phyloP scores from a whole-genome alignment of 2,113 vertebrate species.

The Acrocephalus kingi region DNA sequence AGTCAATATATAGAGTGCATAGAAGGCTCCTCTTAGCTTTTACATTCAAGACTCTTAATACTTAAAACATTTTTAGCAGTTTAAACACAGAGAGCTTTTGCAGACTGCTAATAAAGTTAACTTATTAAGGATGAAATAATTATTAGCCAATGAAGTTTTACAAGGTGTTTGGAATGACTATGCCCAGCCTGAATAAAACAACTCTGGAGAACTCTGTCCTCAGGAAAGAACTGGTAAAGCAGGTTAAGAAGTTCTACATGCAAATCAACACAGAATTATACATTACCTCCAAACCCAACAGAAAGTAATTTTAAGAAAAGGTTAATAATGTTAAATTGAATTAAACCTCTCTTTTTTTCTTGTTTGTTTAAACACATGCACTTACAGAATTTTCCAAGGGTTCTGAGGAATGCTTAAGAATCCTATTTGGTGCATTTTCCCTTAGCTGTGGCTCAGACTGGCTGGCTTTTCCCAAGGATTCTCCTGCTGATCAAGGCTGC shows the following conservation, averaged over 20 bases:
- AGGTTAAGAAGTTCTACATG: not conserved
- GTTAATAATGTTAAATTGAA: not conserved
- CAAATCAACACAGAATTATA: not conserved
- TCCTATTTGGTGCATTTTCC: not conserved
- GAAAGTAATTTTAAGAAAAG: not conserved
- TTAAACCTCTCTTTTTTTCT: not conserved
- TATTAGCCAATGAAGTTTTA: not conserved
- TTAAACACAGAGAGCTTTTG: not conserved
- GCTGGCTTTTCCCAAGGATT: not conserved
- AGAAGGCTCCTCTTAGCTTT: not conserved
- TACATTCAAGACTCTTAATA: not conserved
- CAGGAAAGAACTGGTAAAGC: not conserved
- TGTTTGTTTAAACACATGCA: not conserved
- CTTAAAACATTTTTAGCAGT: not conserved
- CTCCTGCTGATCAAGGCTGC: not conserved
- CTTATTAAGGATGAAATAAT: not conserved
- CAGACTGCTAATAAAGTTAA: not conserved
- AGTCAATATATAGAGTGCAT: not conserved
- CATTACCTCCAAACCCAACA: not conserved
- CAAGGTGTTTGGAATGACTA: not conserved
- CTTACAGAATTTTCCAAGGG: not conserved
- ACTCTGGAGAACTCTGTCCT: not conserved
- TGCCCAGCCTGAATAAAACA: not conserved
- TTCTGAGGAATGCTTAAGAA: not conserved
- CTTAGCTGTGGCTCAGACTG: not conserved